Evolutionary conservation across 2,888 invertebrate genomes (phyloP).

Genomic region (Cryptus armator): DNA sequence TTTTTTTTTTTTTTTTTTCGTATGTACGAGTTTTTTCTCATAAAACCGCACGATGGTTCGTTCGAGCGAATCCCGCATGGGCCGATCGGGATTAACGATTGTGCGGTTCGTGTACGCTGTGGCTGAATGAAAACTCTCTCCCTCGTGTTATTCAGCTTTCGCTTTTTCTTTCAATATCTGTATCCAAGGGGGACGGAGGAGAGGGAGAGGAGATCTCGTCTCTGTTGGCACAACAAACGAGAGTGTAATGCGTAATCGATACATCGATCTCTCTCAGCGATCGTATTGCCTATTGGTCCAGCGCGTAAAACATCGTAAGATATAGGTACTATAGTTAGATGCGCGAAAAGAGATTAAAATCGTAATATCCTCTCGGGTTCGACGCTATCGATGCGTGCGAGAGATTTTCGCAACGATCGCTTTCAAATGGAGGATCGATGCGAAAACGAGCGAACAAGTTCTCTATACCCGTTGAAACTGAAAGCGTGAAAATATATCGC

Average conservation of each 20-base stretch:
- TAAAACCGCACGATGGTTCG: constrained; percentile 30
- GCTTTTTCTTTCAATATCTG: constrained; percentile 20
- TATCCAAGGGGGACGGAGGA: too few species aligned
- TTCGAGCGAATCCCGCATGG: constrained; percentile 35
- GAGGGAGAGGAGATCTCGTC: constrained; percentile 41
- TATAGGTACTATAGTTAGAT: too few species aligned
- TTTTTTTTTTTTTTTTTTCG: neutral
- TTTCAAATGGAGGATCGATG: constrained; percentile 39
- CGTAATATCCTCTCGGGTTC: constrained; percentile 7
- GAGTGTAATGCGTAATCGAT: constrained; percentile 63
- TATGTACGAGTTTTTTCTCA: neutral
- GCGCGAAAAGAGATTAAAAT: constrained; percentile 22
- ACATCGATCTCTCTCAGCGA: constrained; percentile 43
- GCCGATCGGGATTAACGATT: constrained; percentile 62
- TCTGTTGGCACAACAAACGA: constrained; percentile 62
- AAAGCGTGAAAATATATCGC: constrained; percentile 59
- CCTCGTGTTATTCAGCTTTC: constrained; percentile 52
- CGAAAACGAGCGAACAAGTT: constrained; percentile 30
- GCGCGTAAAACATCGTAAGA: neutral
- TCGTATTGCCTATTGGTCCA: constrained; percentile 37
- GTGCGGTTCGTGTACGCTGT: constrained; percentile 10
- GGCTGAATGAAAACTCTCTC: constrained; percentile 53
- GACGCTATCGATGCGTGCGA: constrained; percentile 16
- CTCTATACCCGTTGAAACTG: constrained; percentile 34
- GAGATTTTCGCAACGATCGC: constrained; percentile 39